Evolutionary conservation across 2,888 invertebrate species (phyloP).

Genomic region (Troides oblongomaculatus): DNA sequence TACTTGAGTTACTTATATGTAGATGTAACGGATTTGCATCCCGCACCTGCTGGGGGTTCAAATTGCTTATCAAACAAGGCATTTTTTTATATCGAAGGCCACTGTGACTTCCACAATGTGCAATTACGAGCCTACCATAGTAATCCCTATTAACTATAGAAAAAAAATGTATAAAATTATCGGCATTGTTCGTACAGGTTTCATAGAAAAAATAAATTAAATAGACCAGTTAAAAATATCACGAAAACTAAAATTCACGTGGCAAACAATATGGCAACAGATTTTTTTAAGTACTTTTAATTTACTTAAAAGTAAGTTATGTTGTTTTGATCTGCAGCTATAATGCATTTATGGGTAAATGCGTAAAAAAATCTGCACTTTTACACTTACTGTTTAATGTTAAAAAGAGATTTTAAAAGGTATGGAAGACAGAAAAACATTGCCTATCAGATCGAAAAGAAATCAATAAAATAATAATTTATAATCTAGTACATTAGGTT

Average conservation of each 20-base stretch:
- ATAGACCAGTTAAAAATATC: constrained; percentile 70
- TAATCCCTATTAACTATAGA: constrained; percentile 61
- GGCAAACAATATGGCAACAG: constrained; percentile 79
- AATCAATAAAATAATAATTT: constrained; percentile 51
- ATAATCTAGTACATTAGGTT: constrained; percentile 52
- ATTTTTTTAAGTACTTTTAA: constrained; percentile 72
- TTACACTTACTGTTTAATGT: constrained; percentile 44
- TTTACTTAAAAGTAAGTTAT: constrained; percentile 57
- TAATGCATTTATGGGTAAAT: constrained; percentile 32
- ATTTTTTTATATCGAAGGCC: constrained; percentile 63
- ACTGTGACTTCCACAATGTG: constrained; percentile 71
- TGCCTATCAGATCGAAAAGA: constrained; percentile 68
- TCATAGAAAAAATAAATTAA: constrained; percentile 62
- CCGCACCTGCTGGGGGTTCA: constrained; percentile 50
- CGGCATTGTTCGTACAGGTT: constrained; percentile 60
- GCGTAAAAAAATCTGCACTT: constrained; percentile 37
- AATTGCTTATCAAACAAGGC: constrained; percentile 66
- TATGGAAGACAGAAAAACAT: constrained; percentile 78
- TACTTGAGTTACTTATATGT: constrained; percentile 25
- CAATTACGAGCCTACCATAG: constrained; percentile 69
- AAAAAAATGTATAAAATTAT: constrained; percentile 44
- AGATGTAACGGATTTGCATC: constrained; percentile 28
- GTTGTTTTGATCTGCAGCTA: constrained; percentile 38
- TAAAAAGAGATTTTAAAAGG: constrained; percentile 52
- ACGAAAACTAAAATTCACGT: constrained; percentile 72